Evolutionary conservation across 2,888 invertebrate genomes (phyloP).

Genomic region (Ophion slaviceki): DNA sequence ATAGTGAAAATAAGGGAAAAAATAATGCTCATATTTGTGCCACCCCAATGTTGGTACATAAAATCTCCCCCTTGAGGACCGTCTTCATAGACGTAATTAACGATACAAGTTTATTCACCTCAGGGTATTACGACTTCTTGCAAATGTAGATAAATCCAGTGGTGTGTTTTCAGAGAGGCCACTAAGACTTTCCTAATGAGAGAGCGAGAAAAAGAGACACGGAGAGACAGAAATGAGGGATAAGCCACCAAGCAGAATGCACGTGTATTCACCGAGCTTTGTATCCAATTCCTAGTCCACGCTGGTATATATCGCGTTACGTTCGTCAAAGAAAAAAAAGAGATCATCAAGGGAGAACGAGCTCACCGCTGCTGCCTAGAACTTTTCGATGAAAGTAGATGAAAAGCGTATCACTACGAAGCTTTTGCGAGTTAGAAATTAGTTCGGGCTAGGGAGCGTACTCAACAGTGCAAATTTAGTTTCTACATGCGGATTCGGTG

Average conservation of each 20-base stretch:
- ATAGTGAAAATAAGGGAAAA: too few relatives aligned
- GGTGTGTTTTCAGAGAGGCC: background rate
- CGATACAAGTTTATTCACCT: background rate
- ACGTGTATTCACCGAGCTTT: background rate
- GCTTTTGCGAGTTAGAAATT: slow-evolving; percentile 52
- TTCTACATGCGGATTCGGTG: background rate
- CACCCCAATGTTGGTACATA: too few relatives aligned
- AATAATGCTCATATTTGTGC: too few relatives aligned
- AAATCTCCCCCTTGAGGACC: too few relatives aligned
- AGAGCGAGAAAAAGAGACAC: background rate
- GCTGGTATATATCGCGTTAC: background rate
- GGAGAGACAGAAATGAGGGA: background rate
- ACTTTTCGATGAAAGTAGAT: slow-evolving; percentile 28
- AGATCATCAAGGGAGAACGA: background rate
- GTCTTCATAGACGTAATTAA: background rate
- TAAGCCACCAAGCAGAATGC: background rate
- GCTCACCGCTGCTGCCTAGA: slow-evolving; percentile 15
- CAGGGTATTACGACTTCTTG: background rate
- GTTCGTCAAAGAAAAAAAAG: background rate
- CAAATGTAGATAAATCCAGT: background rate
- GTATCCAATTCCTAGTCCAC: background rate
- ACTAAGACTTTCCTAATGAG: background rate
- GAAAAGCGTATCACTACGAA: slow-evolving; percentile 17
- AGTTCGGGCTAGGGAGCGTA: slow-evolving; percentile 1
- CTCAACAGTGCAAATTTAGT: slow-evolving; percentile 15